These are phyloP conservation scores for Rotaria macrura DNA, from an alignment of 2,888 invertebrate species.

Conservation along the genomic window DNA sequence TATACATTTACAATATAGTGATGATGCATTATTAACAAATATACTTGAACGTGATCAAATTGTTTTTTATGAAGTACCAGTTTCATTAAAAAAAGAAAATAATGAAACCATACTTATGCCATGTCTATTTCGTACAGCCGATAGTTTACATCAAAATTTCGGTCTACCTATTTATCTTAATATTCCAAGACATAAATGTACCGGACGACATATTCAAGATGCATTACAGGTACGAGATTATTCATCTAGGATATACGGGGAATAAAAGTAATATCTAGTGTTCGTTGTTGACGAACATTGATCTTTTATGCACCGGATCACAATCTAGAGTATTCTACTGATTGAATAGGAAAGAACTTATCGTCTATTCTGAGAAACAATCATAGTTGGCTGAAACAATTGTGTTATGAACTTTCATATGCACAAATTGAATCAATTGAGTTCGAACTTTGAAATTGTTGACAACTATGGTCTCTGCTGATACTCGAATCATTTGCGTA, in stretches of 20 bases:
- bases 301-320: too few relatives aligned
- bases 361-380: too few relatives aligned
- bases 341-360: too few relatives aligned
- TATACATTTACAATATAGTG: slow-evolving; percentile 16
- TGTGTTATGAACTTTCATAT: too few relatives aligned
- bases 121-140: slow-evolving; percentile 7
- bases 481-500: too few relatives aligned
- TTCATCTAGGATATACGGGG: background rate
- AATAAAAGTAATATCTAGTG: too few relatives aligned
- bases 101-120: slow-evolving; percentile 18
- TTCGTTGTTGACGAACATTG: too few relatives aligned
- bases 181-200: slow-evolving; percentile 21
- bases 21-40: slow-evolving; percentile 13
- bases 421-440: too few relatives aligned
- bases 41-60: slow-evolving; percentile 21
- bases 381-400: too few relatives aligned
- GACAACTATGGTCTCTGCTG: too few relatives aligned
- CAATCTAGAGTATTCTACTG: too few relatives aligned
- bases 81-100: slow-evolving; percentile 21
- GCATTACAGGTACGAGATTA: background rate
- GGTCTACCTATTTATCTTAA: slow-evolving; percentile 5
- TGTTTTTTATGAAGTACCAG: slow-evolving; percentile 16
- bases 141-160: slow-evolving; percentile 17
- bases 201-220: background rate
- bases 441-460: too few relatives aligned